Evolutionary conservation across 2,888 invertebrate species (phyloP), one percentile per base, ranked within the genome.

Genomic region (Coelopa pilipes): DNA sequence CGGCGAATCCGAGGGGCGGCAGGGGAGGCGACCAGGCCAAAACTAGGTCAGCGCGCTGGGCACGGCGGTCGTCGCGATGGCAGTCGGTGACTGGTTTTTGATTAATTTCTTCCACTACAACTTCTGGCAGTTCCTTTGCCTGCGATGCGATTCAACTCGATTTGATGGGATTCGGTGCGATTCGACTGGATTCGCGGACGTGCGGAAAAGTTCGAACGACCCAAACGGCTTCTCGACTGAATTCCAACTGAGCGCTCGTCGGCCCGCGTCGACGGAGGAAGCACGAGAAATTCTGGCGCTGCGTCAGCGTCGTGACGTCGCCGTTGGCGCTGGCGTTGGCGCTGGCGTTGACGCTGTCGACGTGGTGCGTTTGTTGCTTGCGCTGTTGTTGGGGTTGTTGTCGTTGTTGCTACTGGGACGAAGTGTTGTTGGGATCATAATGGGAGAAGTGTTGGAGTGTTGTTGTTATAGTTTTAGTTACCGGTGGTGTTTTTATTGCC

Each of bases 221-320:
- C 76, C 76, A 75, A 73, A 78, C 80, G 76, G 77, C 76, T 75
- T 76, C 77, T 78, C 78, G 77, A 74, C 75, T 78, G 76, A 74
- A 76, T 71, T 78, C 67, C 78, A 75, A 80, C 79, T 80, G 76
- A 80, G 55, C 65, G 76, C 76, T 73, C 73, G 73, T 72, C 72
- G 57, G 63, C 59, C 71, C 68, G 34, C 68, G 71, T 46, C 75
- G 71, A 68, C 78, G 72, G 70, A 76, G 77, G 78, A 78, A 77
- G 77, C 78, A 62, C 45, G 47, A 45, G 45, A 71, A 71, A 53
- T 60, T 60, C 49, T 34, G 68, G 24, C 70, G n/a, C 11, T 55
- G 57, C 70, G 70, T 47, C 21, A 24, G 24, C 60, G 60, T 62
- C 60, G 24, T 62, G 60, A 62, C 60, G 60, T 15, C 60, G 24